phyloP scores from a whole-genome alignment of 2,888 invertebrate genomes.

The Pollenia labialis region DNA sequence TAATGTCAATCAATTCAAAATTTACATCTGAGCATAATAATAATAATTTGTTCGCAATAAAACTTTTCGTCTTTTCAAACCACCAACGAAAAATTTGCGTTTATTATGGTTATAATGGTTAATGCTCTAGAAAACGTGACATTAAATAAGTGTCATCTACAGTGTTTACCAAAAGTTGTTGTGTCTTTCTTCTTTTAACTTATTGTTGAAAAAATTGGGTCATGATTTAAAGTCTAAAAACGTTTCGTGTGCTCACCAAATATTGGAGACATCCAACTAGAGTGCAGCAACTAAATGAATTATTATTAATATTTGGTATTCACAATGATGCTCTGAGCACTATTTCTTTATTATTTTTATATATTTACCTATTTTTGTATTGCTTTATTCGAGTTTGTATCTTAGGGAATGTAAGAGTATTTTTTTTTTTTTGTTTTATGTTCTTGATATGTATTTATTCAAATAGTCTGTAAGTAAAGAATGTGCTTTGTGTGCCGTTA shows the following conservation, averaged over 20 bases:
- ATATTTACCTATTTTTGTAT: too few species aligned
- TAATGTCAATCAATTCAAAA: conserved; percentile 50
- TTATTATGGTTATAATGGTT: neutral
- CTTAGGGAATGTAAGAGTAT: neutral
- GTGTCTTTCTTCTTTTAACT: conserved; percentile 30
- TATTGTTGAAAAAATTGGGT: conserved; percentile 72
- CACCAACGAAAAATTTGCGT: neutral
- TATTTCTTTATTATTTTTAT: conserved; percentile 6
- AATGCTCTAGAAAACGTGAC: conserved; percentile 61
- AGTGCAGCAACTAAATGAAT: conserved; percentile 34
- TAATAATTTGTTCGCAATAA: conserved; percentile 3
- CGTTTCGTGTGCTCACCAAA: conserved; percentile 66
- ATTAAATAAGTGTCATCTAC: conserved; percentile 63
- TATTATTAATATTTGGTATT: conserved; percentile 46
- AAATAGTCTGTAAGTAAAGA: conserved; percentile 3
- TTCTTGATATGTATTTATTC: neutral
- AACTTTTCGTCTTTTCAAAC: neutral
- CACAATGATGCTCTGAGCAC: conserved; percentile 34
- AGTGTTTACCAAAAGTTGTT: conserved; percentile 19
- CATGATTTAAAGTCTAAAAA: conserved; percentile 74
- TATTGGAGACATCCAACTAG: neutral
- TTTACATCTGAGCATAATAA: conserved; percentile 7
- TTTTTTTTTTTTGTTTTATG: neutral
- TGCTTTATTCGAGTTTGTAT: neutral
- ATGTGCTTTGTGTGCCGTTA: neutral